phyloP scores from a whole-genome alignment of 2,113 vertebrate genomes.

The Nibea coibor region DNA sequence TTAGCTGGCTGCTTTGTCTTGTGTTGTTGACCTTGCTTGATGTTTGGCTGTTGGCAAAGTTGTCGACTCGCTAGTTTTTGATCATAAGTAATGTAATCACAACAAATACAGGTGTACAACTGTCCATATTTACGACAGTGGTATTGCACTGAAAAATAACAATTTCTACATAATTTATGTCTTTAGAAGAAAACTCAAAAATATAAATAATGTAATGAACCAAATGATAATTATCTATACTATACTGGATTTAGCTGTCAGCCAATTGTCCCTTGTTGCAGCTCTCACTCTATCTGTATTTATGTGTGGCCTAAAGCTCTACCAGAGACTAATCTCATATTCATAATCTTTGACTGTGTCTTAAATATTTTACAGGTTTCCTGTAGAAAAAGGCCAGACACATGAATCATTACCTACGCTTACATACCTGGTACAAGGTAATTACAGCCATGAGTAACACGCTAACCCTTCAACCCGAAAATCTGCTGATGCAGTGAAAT shows the following conservation, averaged over 20 bases:
- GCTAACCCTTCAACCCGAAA: conserved; percentile 58
- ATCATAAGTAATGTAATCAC: no score
- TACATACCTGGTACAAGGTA: conserved; percentile 49
- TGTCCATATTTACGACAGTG: no score
- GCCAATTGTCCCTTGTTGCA: background rate
- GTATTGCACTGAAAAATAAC: no score
- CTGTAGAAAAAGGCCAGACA: conserved; percentile 36
- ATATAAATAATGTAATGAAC: no score
- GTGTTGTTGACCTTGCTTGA: no score
- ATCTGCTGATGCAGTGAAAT: conserved; percentile 64
- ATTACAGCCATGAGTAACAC: conserved; percentile 64
- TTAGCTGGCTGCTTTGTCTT: no score
- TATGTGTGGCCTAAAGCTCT: conserved; percentile 27
- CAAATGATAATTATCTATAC: background rate
- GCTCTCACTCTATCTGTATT: conserved; percentile 17
- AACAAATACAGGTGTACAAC: no score
- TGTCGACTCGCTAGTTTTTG: no score
- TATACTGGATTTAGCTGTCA: background rate
- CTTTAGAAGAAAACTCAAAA: background rate
- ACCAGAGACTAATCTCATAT: conserved; percentile 42
- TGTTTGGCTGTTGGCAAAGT: no score
- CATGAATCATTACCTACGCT: conserved; percentile 65
- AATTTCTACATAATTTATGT: no score
- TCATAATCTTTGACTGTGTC: conserved; percentile 52
- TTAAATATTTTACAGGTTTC: conserved; percentile 65